Evolutionary conservation across 1,140 invertebrate species (phyloP).

Genomic region (Oreohelix idahoensis): DNA sequence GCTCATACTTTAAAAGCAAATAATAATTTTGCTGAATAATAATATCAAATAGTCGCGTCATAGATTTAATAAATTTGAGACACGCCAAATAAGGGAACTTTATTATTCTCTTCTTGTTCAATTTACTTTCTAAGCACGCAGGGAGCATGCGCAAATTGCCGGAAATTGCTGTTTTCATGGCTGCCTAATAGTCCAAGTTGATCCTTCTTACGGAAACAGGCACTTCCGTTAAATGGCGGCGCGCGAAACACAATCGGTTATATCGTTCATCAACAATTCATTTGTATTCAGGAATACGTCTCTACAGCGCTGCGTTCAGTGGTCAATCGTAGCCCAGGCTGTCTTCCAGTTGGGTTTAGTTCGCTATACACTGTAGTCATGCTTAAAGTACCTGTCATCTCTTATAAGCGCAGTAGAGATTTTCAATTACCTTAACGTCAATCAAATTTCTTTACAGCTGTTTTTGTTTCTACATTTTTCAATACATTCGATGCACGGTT

Average conservation of each 20-base stretch:
- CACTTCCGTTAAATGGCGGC: not conserved
- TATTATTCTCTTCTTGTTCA: not conserved
- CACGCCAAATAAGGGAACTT: not conserved
- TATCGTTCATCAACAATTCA: not conserved
- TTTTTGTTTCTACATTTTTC: too few species aligned
- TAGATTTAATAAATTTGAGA: too few species aligned
- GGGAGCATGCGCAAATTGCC: slow-evolving; percentile 8
- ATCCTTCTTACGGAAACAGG: slow-evolving; percentile 26
- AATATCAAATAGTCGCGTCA: too few species aligned
- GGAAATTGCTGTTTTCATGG: slow-evolving; percentile 29
- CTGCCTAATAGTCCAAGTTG: slow-evolving; percentile 9
- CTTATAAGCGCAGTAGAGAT: not conserved
- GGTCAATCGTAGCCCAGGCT: not conserved
- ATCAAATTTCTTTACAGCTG: not conserved
- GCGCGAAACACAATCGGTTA: not conserved
- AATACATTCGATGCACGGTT: too few species aligned
- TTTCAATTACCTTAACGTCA: not conserved
- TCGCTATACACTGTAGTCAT: not conserved
- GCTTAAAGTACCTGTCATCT: not conserved
- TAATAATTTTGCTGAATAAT: too few species aligned
- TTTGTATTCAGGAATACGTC: not conserved
- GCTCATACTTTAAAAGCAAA: too few species aligned
- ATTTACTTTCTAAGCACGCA: slow-evolving; percentile 18
- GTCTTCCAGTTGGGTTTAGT: not conserved
- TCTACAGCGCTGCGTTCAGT: not conserved